phyloP scores from a whole-genome alignment of 2,113 vertebrate genomes.

The Plecotus auritus region DNA sequence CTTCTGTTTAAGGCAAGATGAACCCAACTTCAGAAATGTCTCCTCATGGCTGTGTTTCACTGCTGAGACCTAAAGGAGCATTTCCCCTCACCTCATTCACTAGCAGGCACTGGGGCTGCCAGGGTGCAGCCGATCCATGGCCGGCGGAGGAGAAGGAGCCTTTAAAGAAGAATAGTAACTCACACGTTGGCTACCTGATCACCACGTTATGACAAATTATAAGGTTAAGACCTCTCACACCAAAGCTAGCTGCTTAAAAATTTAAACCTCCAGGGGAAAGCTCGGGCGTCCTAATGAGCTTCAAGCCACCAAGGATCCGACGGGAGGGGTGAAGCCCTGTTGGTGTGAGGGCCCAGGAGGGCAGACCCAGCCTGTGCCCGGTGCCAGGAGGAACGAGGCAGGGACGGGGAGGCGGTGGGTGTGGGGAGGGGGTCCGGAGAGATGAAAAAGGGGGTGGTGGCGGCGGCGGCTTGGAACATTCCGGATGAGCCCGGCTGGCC shows the following conservation, averaged over 20 bases:
- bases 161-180: constrained; percentile 56
- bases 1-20: constrained; percentile 66
- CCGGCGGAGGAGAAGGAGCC: constrained; percentile 67
- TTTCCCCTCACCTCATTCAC: constrained; percentile 70
- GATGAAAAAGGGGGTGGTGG: background rate
- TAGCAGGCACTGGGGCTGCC: constrained; percentile 67
- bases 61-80: constrained; percentile 75
- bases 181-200: constrained; percentile 73
- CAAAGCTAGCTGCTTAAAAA: constrained; percentile 84
- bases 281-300: constrained; percentile 79
- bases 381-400: constrained; percentile 65
- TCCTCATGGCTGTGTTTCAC: constrained; percentile 77
- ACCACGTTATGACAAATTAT: constrained; percentile 83
- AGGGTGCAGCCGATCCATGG: constrained; percentile 78
- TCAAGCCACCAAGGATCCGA: constrained; percentile 75
- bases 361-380: constrained; percentile 57
- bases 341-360: constrained; percentile 64
- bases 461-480: background rate
- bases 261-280: constrained; percentile 83
- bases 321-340: constrained; percentile 65
- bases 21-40: constrained; percentile 74
- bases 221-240: constrained; percentile 83
- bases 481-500: background rate
- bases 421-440: background rate
- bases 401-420: background rate